A percentile compares a stretch with the other conserved stretches of the same genome.
Evolutionary conservation across 2,113 vertebrate genomes (phyloP).

Genomic region (Chaetura pelagica): DNA sequence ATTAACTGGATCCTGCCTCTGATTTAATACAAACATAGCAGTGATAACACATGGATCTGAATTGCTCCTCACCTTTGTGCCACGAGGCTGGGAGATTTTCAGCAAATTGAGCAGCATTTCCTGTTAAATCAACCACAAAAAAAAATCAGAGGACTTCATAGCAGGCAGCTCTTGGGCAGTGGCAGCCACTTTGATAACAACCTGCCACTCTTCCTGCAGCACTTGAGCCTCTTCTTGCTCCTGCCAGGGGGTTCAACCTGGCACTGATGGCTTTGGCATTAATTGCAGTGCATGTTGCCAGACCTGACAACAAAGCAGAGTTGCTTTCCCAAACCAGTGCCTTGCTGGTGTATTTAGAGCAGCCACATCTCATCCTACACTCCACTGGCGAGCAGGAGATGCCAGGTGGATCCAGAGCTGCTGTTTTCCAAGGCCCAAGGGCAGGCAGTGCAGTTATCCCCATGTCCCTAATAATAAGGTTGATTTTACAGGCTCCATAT

Average conservation of each 20-base stretch:
- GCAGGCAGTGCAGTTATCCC: background rate
- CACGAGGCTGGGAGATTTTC: background rate
- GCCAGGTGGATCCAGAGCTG: background rate
- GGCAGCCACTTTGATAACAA: background rate
- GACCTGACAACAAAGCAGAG: background rate
- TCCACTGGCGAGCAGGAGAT: rapidly evolving
- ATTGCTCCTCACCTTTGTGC: background rate
- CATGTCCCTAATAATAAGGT: background rate
- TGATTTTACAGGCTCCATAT: background rate
- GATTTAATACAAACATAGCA: rapidly evolving
- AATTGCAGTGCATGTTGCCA: background rate
- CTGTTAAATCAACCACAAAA: background rate
- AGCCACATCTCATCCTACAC: rapidly evolving
- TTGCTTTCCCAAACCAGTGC: background rate
- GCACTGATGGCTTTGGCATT: background rate
- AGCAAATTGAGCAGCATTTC: background rate
- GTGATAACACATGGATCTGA: rapidly evolving
- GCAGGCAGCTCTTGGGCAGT: background rate
- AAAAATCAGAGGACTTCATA: rapidly evolving
- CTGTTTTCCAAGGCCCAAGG: background rate
- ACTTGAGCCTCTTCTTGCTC: background rate
- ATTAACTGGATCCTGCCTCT: background rate
- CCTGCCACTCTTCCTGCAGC: background rate
- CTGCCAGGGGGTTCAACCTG: background rate
- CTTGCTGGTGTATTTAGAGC: background rate